Conservation (phyloP, 2,113 vertebrate species). For the Balaenoptera acutorostrata region DNA sequence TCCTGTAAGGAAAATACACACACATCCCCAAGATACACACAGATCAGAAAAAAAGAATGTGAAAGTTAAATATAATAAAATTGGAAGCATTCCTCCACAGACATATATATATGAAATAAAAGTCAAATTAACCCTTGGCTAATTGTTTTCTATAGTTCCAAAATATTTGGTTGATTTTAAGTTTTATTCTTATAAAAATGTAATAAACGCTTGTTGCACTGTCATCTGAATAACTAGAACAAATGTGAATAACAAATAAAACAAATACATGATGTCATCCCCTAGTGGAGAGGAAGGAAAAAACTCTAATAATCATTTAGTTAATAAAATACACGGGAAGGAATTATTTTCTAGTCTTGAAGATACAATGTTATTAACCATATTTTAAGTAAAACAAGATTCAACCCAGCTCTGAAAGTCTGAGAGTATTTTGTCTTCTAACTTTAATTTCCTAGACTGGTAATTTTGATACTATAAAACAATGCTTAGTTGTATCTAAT, state of each 20-base stretch:
- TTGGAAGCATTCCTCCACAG: not conserved
- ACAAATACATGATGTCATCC: not conserved
- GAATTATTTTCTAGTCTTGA: not conserved
- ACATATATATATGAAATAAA: not conserved
- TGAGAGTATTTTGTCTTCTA: not conserved
- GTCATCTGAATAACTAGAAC: not conserved
- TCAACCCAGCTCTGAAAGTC: not conserved
- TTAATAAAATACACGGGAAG: not conserved
- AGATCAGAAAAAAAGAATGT: not conserved
- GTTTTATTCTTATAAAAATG: not conserved
- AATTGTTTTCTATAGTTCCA: not conserved
- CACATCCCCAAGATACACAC: not conserved
- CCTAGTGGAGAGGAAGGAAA: not conserved
- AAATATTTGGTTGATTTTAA: not conserved
- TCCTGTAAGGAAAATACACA: constrained; percentile 78
- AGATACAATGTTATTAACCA: not conserved
- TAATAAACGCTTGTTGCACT: not conserved
- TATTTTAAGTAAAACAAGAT: not conserved
- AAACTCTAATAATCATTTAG: not conserved
- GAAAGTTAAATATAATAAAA: not conserved
- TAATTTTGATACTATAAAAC: not conserved
- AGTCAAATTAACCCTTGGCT: not conserved
- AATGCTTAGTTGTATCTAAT: not conserved
- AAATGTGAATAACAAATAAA: not conserved
- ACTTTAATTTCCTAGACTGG: not conserved